phyloP scores from a whole-genome alignment of 2,797 vertebrate species.

The Myoxocephalus aenaeus region DNA sequence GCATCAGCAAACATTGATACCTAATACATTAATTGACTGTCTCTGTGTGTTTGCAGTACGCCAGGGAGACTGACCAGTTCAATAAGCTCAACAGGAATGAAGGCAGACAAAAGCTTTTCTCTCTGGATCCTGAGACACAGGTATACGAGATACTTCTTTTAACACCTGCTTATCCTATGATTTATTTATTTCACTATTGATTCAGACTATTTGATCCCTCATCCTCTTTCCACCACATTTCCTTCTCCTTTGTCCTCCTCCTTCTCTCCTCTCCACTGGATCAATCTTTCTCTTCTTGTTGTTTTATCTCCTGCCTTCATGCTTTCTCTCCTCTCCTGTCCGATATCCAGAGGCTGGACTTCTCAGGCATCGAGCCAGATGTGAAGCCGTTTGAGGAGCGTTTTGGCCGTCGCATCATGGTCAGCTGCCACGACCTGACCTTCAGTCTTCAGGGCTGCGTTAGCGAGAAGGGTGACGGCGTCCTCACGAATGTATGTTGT shows the following conservation, averaged over 20 bases:
- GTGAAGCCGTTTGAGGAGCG: constrained; percentile 97
- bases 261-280: neutral
- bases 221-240: neutral
- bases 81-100: constrained; percentile 96
- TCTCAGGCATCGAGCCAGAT: constrained; percentile 96
- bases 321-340: constrained; percentile 3
- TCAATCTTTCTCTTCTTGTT: constrained; percentile 6
- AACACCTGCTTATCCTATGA: neutral
- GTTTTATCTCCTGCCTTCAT: neutral
- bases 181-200: constrained; percentile 59
- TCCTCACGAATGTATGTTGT: constrained; percentile 89
- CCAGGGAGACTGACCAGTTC: constrained; percentile 95
- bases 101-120: constrained; percentile 93
- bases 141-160: constrained; percentile 73
- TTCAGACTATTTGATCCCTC: constrained; percentile 18
- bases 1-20: neutral
- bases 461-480: constrained; percentile 86
- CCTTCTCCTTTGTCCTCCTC: neutral
- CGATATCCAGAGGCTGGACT: constrained; percentile 90
- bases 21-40: neutral
- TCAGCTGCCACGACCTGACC: constrained; percentile 93
- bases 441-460: constrained; percentile 93
- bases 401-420: constrained; percentile 90
- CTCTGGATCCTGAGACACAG: constrained; percentile 95
- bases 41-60: constrained; percentile 84